Base-by-base conservation (phyloP, 2,113 vertebrate genomes). In the Arizona elegans region DNA sequence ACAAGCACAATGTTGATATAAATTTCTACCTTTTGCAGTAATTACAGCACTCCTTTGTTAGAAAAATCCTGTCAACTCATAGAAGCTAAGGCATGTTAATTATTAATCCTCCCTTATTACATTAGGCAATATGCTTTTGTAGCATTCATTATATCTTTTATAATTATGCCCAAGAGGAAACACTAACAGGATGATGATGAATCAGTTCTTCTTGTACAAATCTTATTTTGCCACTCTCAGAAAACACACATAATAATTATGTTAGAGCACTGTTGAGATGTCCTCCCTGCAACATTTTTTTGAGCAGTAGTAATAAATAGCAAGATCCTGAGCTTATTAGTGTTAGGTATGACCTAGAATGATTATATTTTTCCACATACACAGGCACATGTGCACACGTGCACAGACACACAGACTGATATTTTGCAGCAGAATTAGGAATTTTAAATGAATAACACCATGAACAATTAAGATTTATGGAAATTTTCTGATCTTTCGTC, bases 251-350 rank as follows among this genome's bases (percentile, higher is more conserved):
- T n/a, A 92, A 90, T 88, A 89, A 93, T 93, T 93, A 91, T 50
- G 94, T 38, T 52, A 91, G 38, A 93, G 92, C 24, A 55, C 62
- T 75, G 70, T 65, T 85, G 65, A 93, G 95, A 90, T 33, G 70
- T 94, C 33, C 19, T 94, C 56, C 95, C 52, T 85, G 33, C 53
- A 54, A 6, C 21, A 13, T 47, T 50, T 56, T 56, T 26, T 55
- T 90, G 43, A 92, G 56, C 38, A 12, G 58, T 26, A 24, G 0
- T 12, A 95, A 91, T 93, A 94, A 92, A 94, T 89, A 55, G 92
- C 13, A 95, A 95, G 94, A 94, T 91, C 90, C 86, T 94, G 95
- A 94, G 19, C 26, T 93, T 86, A 86, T 92, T 96, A 97, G 65
- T 13, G n/a, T 95, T 91, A 95, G 75, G 75, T 19, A 17, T 93